These are phyloP conservation scores for Morone chrysops DNA, from an alignment of 2,113 vertebrate genomes.

Conservation along the genomic window DNA sequence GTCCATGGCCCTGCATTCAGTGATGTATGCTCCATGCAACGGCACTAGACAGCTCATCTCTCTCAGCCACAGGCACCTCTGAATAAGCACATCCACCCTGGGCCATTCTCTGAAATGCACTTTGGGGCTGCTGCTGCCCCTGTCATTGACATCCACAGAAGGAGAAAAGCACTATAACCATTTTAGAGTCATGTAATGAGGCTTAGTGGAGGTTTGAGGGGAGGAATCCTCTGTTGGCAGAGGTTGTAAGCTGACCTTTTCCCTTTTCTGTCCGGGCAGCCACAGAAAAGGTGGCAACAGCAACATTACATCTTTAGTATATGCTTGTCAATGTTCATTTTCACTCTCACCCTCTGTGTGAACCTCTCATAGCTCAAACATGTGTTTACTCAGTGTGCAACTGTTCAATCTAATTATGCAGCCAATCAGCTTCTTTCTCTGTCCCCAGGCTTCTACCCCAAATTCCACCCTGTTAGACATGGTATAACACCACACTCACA, in stretches of 20 bases:
- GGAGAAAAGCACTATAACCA: conserved; percentile 39
- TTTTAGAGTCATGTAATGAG: conserved; percentile 52
- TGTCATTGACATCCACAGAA: conserved; percentile 48
- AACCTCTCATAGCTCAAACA: conserved; percentile 4
- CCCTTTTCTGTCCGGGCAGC: conserved; percentile 10
- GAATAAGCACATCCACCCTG: conserved; percentile 69
- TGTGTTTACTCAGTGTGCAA: conserved; percentile 32
- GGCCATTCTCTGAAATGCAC: conserved; percentile 71
- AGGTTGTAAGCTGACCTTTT: conserved; percentile 39
- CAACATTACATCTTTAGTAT: conserved; percentile 6
- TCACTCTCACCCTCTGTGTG: conserved; percentile 16
- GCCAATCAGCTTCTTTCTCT: conserved; percentile 16
- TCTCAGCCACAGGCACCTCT: conserved; percentile 72
- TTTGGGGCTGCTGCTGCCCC: conserved; percentile 50
- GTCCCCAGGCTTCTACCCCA: conserved; percentile 25
- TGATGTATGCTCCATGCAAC: conserved; percentile 80
- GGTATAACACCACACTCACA: conserved; percentile 17
- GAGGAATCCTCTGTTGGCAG: conserved; percentile 13
- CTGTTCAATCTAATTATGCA: conserved; percentile 34
- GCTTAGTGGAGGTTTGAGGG: conserved; percentile 16
- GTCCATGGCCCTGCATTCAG: conserved; percentile 36
- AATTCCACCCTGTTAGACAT: conserved; percentile 30
- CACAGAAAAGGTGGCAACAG: background rate
- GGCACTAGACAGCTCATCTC: conserved; percentile 76
- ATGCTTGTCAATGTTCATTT: background rate